These are phyloP conservation scores for Amiota minor DNA, from an alignment of 2,888 invertebrate genomes.

Conservation along the genomic window DNA sequence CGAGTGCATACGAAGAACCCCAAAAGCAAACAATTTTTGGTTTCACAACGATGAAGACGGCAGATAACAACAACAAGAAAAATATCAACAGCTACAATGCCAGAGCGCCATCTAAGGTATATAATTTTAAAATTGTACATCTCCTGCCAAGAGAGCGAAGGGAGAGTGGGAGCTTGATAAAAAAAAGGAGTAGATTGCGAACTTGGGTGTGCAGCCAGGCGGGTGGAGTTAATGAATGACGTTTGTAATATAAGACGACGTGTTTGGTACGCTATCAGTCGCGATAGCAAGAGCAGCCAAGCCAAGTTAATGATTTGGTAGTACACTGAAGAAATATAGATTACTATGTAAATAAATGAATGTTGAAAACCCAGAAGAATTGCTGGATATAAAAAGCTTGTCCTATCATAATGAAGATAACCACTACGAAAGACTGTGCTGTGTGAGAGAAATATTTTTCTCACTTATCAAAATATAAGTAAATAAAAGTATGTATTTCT, in stretches of 20 bases:
- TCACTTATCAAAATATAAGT: too few relatives aligned
- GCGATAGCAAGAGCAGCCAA: background rate
- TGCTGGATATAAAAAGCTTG: too few relatives aligned
- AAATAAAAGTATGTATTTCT: background rate
- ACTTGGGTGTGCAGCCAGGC: too few relatives aligned
- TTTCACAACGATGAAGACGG: constrained; percentile 2
- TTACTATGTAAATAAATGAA: too few relatives aligned
- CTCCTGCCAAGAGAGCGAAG: background rate
- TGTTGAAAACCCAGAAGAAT: too few relatives aligned
- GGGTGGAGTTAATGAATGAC: constrained; percentile 12
- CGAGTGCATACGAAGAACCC: constrained; percentile 9
- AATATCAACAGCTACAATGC: background rate
- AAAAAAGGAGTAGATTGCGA: too few relatives aligned
- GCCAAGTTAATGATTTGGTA: constrained; percentile 4
- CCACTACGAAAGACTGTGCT: too few relatives aligned
- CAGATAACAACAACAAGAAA: background rate
- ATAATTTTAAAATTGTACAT: constrained; percentile 12
- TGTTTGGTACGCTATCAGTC: constrained; percentile 12
- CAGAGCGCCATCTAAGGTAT: constrained; percentile 5
- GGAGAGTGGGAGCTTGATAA: too few relatives aligned
- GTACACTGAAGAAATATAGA: background rate
- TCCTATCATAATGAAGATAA: too few relatives aligned
- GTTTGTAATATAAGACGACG: constrained; percentile 10
- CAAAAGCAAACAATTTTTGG: constrained; percentile 30
- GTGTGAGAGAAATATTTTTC: too few relatives aligned